These are phyloP conservation scores for Dinomys branickii DNA, from an alignment of 2,113 vertebrate genomes.

Conservation along the genomic window DNA sequence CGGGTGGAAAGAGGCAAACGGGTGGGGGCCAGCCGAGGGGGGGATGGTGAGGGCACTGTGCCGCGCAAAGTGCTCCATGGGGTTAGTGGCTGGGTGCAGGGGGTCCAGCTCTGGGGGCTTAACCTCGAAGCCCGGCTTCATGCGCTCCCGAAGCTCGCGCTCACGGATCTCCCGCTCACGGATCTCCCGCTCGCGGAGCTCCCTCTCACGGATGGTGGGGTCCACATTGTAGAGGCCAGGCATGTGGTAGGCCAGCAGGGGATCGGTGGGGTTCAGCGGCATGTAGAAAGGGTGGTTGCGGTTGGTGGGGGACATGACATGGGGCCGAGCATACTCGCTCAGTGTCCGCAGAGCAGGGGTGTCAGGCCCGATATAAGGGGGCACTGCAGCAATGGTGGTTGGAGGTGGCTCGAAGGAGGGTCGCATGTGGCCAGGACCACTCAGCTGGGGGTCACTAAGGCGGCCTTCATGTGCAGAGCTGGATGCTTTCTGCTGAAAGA, in stretches of 20 bases:
- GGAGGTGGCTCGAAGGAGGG: slow-evolving; percentile 93
- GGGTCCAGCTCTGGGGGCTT: slow-evolving; percentile 97
- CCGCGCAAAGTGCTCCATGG: slow-evolving; percentile 99
- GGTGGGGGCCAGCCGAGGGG: slow-evolving; percentile 94
- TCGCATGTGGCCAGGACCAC: slow-evolving; percentile 92
- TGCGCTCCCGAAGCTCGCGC: slow-evolving; percentile 95
- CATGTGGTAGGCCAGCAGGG: slow-evolving; percentile 97
- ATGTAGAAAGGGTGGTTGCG: slow-evolving; percentile 99
- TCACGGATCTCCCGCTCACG: slow-evolving; percentile 95
- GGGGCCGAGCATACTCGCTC: slow-evolving; percentile 98
- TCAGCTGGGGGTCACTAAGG: slow-evolving; percentile 92
- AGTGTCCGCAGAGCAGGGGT: slow-evolving; percentile 97
- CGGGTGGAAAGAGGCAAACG: slow-evolving; percentile 96
- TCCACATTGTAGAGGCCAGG: slow-evolving; percentile 96
- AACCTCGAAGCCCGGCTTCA: slow-evolving; percentile 99
- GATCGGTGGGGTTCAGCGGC: slow-evolving; percentile 95
- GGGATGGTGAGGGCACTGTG: slow-evolving; percentile 96
- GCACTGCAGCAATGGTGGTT: slow-evolving; percentile 96
- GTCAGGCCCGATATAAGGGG: slow-evolving; percentile 97
- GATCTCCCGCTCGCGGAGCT: slow-evolving; percentile 94
- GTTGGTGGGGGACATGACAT: slow-evolving; percentile 99
- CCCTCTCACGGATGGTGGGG: slow-evolving; percentile 95
- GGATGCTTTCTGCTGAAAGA: slow-evolving; percentile 92
- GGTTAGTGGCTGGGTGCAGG: slow-evolving; percentile 96
- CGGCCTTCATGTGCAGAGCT: slow-evolving; percentile 94